Evolutionary conservation across 2,113 vertebrate species (phyloP), one percentile per base, ranked within the genome.

Genomic region (Muntiacus reevesi): DNA sequence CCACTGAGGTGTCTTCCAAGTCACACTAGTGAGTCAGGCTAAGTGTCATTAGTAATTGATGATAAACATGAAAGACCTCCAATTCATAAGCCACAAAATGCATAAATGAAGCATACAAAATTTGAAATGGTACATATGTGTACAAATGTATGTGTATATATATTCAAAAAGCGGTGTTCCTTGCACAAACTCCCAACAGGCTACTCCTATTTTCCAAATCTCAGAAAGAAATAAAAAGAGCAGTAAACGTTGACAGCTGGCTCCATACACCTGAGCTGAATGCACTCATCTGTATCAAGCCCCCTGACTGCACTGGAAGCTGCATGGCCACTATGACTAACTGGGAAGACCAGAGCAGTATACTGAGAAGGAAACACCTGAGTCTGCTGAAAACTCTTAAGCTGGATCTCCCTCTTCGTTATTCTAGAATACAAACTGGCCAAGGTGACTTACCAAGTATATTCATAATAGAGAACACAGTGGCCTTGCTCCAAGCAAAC

Each of bases 31-130:
- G 62, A 30, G 27, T 60, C 11, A 87, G 33, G 9, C 21, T 45
- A 36, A 78, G 50, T 54, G 55, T 43, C 59, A 55, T 27, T 23
- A 59, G 6, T 47, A 43, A 47, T 1, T 87, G 71, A 28, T 30
- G 17, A 54, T 50, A 71, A 89, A 79, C 40, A n/a, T 2, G 0
- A 81, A 81, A 92, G 57, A 92, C 25, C 83, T 87, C 10, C 14
- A 87, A 93, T 5, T 60, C 28, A 12, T 30, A 87, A 87, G 36
- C 36, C 47, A 87, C 83, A 84, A 45, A 52, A 96, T 40, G 47
- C 1, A 43, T 25, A 89, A 79, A 60, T 13, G 5, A 94, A 87
- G 9, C 40, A 54, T 5, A 25, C 12, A 43, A 60, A 62, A 52
- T 88, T 23, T 76, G 27, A 91, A 87, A 83, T 19, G 19, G 45